Evolutionary conservation across 2,888 invertebrate genomes (phyloP), one percentile per base, ranked within the genome.

Genomic region (Lasiommata megera): DNA sequence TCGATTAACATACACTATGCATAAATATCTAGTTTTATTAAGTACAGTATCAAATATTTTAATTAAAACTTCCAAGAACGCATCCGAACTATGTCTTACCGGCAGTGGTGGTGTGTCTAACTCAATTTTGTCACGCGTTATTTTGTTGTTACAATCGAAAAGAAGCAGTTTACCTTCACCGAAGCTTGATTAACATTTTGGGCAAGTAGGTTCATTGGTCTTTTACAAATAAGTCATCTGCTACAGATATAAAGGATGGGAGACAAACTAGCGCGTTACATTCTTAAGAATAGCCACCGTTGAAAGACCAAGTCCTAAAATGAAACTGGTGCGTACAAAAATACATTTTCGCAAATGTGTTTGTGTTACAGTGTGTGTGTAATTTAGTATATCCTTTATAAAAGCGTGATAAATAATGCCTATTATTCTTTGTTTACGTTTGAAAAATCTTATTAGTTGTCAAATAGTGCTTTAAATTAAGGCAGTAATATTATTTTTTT

Each of bases 111-210:
- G 43, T 37, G 18, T 36, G 18, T 54, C 44, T 8, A 48, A 37
- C 23, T 23, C 11, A 23, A 37, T 18, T 48, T 23, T 51, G 38
- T 51, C 51, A 51, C 51, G 38, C 38, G 29, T 37, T 37, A 14
- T 37, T 55, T 47, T 41, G 34, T 41, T 50, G 51, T 47, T 31
- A 37, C 52, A 53, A 47, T 41, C 17, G 18, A 55, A 47, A 64
- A 46, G 46, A 67, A 76, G 74, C 52, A 63, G 80, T 77, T 80
- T 66, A 74, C 80, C 81, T 80, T 81, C 79, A 71, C 70, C 65
- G 54, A 54, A 69, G 54, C 60, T 36, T 50, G 51, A 63, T 63
- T 64, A 58, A 44, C 63, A 61, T 63, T 60, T 62, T 59, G 52
- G 60, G 60, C 59, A 28, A 28, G 38, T 40, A 57, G 54, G 56